Conservation (phyloP, 2,797 vertebrate genomes). For the Falco naumanni region DNA sequence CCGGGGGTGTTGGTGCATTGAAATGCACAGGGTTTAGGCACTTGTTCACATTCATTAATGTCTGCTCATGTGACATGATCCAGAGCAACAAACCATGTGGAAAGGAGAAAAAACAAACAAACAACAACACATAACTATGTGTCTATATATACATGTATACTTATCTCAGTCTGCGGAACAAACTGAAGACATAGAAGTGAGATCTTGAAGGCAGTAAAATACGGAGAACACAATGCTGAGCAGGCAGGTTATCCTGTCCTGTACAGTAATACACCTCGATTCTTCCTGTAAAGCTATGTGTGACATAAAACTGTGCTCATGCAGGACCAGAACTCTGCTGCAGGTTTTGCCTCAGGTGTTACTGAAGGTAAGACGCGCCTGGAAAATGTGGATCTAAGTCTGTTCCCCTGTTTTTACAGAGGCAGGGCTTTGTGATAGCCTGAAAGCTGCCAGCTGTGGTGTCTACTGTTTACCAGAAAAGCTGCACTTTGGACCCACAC, state of each 20-base stretch:
- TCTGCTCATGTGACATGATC: slow-evolving; percentile 88
- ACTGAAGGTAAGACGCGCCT: too few species aligned
- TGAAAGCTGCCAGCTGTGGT: neutral
- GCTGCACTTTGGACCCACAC: neutral
- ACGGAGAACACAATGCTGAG: neutral
- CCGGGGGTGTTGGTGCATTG: slow-evolving; percentile 92
- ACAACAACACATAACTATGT: slow-evolving; percentile 75
- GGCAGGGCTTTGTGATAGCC: neutral
- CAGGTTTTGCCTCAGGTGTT: neutral
- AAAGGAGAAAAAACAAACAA: slow-evolving; percentile 75
- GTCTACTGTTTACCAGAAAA: neutral
- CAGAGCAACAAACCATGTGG: slow-evolving; percentile 70
- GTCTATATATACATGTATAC: neutral
- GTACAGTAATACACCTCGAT: neutral
- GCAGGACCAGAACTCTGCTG: neutral
- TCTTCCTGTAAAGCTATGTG: neutral
- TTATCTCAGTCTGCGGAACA: slow-evolving; percentile 75
- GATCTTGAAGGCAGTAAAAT: neutral
- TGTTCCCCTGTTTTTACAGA: neutral
- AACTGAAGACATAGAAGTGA: slow-evolving; percentile 29
- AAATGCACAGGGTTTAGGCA: slow-evolving; percentile 91
- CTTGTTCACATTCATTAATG: slow-evolving; percentile 95
- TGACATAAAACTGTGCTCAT: neutral
- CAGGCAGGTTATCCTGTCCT: neutral
- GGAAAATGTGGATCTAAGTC: neutral